Conservation (phyloP, 2,888 invertebrate genomes). For the Lasioglossum zephyrum region DNA sequence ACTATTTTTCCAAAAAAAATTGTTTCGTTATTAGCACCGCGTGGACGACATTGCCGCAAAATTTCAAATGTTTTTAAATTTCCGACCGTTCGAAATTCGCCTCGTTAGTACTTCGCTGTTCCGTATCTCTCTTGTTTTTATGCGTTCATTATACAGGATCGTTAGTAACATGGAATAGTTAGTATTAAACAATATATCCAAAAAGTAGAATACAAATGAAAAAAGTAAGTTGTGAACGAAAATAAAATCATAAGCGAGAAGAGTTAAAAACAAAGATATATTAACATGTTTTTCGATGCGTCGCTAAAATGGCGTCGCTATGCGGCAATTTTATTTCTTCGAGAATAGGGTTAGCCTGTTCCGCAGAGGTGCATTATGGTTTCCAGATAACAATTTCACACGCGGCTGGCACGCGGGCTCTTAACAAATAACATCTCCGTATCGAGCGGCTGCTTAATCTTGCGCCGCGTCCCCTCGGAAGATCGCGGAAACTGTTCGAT, state of each 20-base stretch:
- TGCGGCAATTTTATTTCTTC: too few relatives aligned
- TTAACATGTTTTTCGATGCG: too few relatives aligned
- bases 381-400: constrained; percentile 73
- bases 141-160: background rate
- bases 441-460: constrained; percentile 73
- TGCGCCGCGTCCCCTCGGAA: constrained; percentile 47
- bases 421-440: constrained; percentile 75
- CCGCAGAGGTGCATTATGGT: constrained; percentile 70
- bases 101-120: background rate
- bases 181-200: background rate
- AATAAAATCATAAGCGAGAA: background rate
- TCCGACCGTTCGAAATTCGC: background rate
- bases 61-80: background rate
- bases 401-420: constrained; percentile 66
- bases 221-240: background rate
- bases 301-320: constrained; percentile 38
- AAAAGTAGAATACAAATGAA: background rate
- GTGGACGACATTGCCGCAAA: background rate
- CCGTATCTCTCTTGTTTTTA: background rate
- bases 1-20: background rate
- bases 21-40: background rate
- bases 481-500: constrained; percentile 42
- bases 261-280: background rate
- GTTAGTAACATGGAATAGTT: background rate
- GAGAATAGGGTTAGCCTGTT: constrained; percentile 9